phyloP scores from a whole-genome alignment of 2,888 invertebrate species.

The Fragum whitleyi region DNA sequence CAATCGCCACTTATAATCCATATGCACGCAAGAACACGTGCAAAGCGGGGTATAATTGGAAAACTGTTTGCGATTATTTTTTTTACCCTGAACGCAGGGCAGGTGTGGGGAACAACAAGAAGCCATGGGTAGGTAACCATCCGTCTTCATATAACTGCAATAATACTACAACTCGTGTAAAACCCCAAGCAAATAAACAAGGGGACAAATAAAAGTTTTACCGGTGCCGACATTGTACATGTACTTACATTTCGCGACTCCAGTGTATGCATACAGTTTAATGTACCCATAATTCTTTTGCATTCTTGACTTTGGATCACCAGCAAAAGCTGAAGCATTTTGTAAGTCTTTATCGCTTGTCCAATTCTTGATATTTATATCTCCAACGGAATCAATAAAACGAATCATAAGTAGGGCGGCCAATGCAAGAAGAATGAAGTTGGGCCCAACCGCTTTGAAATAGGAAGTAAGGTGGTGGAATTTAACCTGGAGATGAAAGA shows the following conservation, averaged over 20 bases:
- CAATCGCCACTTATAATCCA: too few relatives aligned
- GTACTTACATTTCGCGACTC: constrained; percentile 37
- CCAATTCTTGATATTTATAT: constrained; percentile 37
- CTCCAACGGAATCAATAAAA: neutral
- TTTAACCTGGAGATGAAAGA: neutral
- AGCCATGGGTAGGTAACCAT: too few relatives aligned
- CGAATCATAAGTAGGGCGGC: neutral
- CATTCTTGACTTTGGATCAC: constrained; percentile 26
- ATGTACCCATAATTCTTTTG: constrained; percentile 28
- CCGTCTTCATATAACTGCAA: too few relatives aligned
- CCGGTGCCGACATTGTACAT: too few relatives aligned
- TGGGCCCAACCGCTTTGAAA: neutral
- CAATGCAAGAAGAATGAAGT: neutral
- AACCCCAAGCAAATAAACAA: too few relatives aligned
- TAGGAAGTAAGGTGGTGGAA: neutral
- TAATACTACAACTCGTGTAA: too few relatives aligned
- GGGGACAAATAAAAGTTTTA: too few relatives aligned
- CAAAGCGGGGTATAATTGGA: too few relatives aligned
- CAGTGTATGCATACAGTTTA: constrained; percentile 24
- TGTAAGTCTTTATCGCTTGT: constrained; percentile 24
- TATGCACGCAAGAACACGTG: too few relatives aligned
- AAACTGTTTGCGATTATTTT: too few relatives aligned
- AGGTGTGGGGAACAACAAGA: too few relatives aligned
- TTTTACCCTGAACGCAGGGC: too few relatives aligned
- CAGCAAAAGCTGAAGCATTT: constrained; percentile 24